A percentile compares a stretch with the other conserved stretches of the same genome.
These are phyloP conservation scores for Emydoidea blandingii DNA, from an alignment of 2,797 vertebrate genomes.

Conservation along the genomic window DNA sequence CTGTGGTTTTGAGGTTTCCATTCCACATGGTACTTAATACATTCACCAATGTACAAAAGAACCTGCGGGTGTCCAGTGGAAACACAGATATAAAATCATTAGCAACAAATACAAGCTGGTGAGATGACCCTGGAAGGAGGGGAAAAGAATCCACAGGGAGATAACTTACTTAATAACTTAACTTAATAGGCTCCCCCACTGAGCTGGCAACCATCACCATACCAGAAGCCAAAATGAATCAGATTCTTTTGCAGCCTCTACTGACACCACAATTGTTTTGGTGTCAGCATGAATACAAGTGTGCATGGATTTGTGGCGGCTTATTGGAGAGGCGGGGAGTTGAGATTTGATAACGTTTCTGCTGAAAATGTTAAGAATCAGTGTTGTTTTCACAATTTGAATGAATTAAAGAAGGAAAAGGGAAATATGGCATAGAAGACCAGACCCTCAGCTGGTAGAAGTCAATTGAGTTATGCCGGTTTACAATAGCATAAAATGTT, in stretches of 20 bases:
- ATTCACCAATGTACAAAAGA: background rate
- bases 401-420: conserved; percentile 11
- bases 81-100: conserved; percentile 56
- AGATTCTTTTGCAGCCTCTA: conserved; percentile 45
- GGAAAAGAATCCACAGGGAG: conserved; percentile 33
- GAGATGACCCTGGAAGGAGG: conserved; percentile 1
- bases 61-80: accelerated
- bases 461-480: background rate
- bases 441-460: conserved; percentile 2
- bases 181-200: conserved; percentile 30
- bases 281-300: conserved; percentile 37
- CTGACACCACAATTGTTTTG: conserved; percentile 53
- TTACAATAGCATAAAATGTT: background rate
- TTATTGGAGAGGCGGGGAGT: background rate
- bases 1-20: conserved; percentile 28
- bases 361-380: background rate
- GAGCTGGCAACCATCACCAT: conserved; percentile 14
- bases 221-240: conserved; percentile 45
- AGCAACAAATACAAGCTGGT: conserved; percentile 58
- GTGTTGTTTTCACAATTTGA: background rate
- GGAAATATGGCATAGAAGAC: background rate
- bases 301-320: background rate
- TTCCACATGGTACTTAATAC: conserved; percentile 18
- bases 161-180: too few relatives aligned
- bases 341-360: background rate